phyloP scores from a whole-genome alignment of 2,888 invertebrate genomes.

The Cotesia congregata region DNA sequence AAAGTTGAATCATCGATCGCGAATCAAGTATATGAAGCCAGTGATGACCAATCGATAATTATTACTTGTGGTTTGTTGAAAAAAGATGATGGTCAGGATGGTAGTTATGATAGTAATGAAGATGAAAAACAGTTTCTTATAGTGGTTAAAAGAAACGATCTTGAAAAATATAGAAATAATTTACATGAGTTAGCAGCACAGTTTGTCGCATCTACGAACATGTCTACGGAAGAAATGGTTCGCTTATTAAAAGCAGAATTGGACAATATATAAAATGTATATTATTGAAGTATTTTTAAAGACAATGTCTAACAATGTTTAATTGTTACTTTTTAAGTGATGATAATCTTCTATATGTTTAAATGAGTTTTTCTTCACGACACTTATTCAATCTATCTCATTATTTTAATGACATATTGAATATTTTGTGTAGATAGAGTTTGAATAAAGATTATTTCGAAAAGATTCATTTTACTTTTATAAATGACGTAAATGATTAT shows the following conservation, averaged over 20 bases:
- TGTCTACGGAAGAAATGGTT: conserved; percentile 43
- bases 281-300: conserved; percentile 39
- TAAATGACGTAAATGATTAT: no score
- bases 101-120: conserved; percentile 1
- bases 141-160: conserved; percentile 47
- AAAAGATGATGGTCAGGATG: not conserved
- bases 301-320: no score
- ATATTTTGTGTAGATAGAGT: not conserved
- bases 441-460: not conserved
- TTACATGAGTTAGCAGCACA: conserved; percentile 43
- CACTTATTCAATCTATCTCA: not conserved
- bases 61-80: no score
- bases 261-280: conserved; percentile 28
- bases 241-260: conserved; percentile 38
- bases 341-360: no score
- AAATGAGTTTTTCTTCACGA: not conserved
- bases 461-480: not conserved
- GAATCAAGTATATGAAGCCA: no score
- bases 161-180: conserved; percentile 44
- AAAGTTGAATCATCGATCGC: no score
- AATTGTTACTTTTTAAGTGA: no score
- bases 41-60: no score
- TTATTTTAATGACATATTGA: not conserved
- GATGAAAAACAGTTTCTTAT: conserved; percentile 32
- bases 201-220: conserved; percentile 22